phyloP scores from a whole-genome alignment of 2,888 invertebrate genomes.

The Ferdinandea cuprea region DNA sequence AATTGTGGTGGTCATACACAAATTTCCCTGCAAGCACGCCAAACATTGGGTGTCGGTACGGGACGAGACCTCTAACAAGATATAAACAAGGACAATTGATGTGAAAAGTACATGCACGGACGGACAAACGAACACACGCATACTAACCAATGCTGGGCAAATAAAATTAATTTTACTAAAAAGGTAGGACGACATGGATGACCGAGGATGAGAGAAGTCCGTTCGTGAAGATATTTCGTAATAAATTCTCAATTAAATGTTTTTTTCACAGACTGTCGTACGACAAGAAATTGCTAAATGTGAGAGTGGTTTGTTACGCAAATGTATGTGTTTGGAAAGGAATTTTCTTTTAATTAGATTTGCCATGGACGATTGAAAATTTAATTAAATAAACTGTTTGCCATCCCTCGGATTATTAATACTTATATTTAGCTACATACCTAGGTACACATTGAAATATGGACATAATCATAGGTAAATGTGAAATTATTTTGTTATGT shows the following conservation, averaged over 20 bases:
- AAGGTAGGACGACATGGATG: conserved; percentile 54
- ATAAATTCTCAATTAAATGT: conserved; percentile 57
- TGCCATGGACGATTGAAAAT: conserved; percentile 32
- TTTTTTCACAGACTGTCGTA: conserved; percentile 59
- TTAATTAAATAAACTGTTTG: conserved; percentile 47
- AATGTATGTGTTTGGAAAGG: conserved; percentile 37
- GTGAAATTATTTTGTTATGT: too few species aligned
- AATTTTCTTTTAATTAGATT: conserved; percentile 33
- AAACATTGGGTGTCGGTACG: not conserved
- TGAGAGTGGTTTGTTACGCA: conserved; percentile 19
- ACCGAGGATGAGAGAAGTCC: conserved; percentile 16
- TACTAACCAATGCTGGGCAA: conserved; percentile 54
- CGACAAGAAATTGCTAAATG: conserved; percentile 26
- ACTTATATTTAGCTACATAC: too few species aligned
- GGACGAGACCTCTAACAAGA: conserved; percentile 46
- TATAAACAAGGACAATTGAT: conserved; percentile 71
- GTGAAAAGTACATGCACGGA: conserved; percentile 39
- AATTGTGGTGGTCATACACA: conserved; percentile 53
- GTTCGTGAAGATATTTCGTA: conserved; percentile 43
- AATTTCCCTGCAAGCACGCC: conserved; percentile 27
- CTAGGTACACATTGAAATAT: too few species aligned
- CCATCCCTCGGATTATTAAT: too few species aligned
- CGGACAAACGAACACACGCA: conserved; percentile 40
- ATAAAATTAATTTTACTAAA: conserved; percentile 74
- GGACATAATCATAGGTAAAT: too few species aligned